Conservation (phyloP, 2,797 vertebrate species). For the Hydrocynus forskahlii region DNA sequence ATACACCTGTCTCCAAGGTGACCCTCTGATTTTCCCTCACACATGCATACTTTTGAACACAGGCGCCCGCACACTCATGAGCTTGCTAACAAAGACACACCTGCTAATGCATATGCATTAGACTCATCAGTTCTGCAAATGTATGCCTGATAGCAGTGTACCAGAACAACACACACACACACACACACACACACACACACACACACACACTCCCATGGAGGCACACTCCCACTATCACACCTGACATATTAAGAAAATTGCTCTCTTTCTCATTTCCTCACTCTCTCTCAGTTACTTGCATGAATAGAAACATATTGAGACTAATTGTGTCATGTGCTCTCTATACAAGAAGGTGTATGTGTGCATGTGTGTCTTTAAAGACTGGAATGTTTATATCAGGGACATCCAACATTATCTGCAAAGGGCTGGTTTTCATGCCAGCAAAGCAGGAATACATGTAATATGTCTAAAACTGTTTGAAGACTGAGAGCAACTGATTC, state of each 20-base stretch:
- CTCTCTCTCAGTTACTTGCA: conserved; percentile 5
- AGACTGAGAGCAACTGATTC: too few relatives aligned
- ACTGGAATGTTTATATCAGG: background rate
- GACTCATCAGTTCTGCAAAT: conserved; percentile 40
- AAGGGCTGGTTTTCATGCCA: too few relatives aligned
- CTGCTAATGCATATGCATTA: conserved; percentile 60
- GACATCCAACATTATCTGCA: background rate
- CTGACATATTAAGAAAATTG: conserved; percentile 22
- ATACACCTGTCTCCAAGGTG: conserved; percentile 54
- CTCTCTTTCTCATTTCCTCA: background rate
- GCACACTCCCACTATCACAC: conserved; percentile 2
- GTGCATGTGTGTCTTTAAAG: conserved; percentile 1
- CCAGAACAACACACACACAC: conserved; percentile 13
- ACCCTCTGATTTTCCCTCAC: conserved; percentile 49
- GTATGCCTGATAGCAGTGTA: conserved; percentile 35
- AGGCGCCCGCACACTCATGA: conserved; percentile 32
- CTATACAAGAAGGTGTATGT: conserved; percentile 23
- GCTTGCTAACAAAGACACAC: conserved; percentile 52
- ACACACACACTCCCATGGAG: conserved; percentile 10
- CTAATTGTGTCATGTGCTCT: conserved; percentile 14
- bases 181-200: conserved; percentile 25
- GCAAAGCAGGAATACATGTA: too few relatives aligned
- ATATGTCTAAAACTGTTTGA: too few relatives aligned
- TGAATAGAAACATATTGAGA: background rate
- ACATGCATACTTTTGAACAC: conserved; percentile 38